These are phyloP conservation scores for Ametastegia equiseti DNA, from an alignment of 2,888 invertebrate genomes.

Conservation along the genomic window DNA sequence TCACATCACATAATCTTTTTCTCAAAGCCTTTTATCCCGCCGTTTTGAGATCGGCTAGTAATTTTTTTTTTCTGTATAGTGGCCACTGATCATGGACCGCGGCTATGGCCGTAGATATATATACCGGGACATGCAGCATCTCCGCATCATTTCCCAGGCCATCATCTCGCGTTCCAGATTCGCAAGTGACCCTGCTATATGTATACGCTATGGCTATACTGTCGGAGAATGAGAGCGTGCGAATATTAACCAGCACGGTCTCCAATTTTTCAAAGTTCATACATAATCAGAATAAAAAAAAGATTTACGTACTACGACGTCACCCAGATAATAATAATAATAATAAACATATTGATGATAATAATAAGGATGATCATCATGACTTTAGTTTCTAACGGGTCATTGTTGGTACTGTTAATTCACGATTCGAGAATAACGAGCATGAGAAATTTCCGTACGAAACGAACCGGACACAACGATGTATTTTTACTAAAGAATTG, in stretches of 20 bases:
- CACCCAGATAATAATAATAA: too few species aligned
- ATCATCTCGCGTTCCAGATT: not conserved
- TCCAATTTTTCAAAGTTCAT: not conserved
- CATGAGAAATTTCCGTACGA: not conserved
- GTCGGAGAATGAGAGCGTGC: slow-evolving; percentile 22
- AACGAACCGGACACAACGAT: not conserved
- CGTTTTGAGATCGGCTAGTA: not conserved
- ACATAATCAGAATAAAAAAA: not conserved
- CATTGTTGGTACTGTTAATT: not conserved
- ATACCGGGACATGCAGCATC: too few species aligned
- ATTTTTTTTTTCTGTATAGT: not conserved
- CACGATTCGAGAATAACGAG: not conserved
- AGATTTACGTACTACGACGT: too few species aligned
- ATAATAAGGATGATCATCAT: too few species aligned
- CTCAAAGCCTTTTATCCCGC: not conserved
- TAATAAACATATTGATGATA: too few species aligned
- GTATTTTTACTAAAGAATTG: too few species aligned
- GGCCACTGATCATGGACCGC: too few species aligned
- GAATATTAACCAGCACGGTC: slow-evolving; percentile 6
- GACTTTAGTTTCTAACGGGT: not conserved
- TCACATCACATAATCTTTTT: too few species aligned
- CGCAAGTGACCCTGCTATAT: not conserved
- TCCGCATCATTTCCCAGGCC: not conserved
- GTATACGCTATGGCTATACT: too few species aligned
- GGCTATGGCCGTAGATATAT: too few species aligned